These are phyloP conservation scores for Rhagonycha fulva DNA, from an alignment of 2,888 invertebrate species.

Conservation along the genomic window DNA sequence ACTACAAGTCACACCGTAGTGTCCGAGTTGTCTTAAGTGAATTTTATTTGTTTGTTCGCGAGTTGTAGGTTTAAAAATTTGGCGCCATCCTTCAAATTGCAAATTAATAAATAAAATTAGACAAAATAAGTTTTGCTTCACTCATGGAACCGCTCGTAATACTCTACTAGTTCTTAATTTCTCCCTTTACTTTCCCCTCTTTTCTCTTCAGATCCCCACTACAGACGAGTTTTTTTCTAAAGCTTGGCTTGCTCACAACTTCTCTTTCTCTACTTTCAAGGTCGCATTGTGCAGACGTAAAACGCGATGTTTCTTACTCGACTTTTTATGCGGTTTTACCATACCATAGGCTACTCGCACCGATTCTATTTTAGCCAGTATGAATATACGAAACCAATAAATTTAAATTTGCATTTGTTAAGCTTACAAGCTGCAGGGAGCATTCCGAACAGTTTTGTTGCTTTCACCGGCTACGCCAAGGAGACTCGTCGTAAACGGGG, in stretches of 20 bases:
- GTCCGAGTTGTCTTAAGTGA: conserved; percentile 16
- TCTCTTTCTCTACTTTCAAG: conserved; percentile 56
- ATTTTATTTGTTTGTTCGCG: neutral
- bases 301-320: conserved; percentile 27
- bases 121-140: conserved; percentile 38
- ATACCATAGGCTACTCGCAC: conserved; percentile 29
- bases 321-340: conserved; percentile 29
- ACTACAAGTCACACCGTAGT: conserved; percentile 24
- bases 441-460: conserved; percentile 48
- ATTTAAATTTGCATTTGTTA: conserved; percentile 44
- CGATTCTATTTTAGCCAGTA: conserved; percentile 46
- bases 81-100: conserved; percentile 41
- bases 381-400: conserved; percentile 25
- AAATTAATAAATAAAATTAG: conserved; percentile 45
- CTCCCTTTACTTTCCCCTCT: conserved; percentile 58
- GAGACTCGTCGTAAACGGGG: conserved; percentile 53
- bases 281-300: conserved; percentile 46
- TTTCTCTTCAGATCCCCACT: conserved; percentile 48
- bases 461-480: conserved; percentile 55
- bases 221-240: conserved; percentile 51
- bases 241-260: conserved; percentile 50
- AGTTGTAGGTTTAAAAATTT: neutral
- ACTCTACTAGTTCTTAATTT: conserved; percentile 54
- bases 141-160: conserved; percentile 52
- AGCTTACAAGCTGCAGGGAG: conserved; percentile 39